Evolutionary conservation across 2,113 vertebrate species (phyloP), one percentile per base, ranked within the genome.

Genomic region (Prionailurus viverrinus): DNA sequence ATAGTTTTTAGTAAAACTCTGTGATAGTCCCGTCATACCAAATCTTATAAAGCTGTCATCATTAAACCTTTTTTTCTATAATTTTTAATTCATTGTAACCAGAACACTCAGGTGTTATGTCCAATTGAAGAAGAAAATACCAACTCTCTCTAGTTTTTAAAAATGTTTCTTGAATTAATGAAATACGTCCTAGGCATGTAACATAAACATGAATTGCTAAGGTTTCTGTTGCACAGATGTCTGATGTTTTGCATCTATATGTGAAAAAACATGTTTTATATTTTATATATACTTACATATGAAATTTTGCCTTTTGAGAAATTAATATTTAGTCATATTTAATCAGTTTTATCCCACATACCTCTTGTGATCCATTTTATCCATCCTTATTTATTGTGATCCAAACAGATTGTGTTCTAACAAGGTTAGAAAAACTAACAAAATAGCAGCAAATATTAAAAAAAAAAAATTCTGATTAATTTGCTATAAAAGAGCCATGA

Each of bases 41-140:
- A 98, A 97, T 96, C 61, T 98, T 98, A 97, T 97, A 97, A 99
- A 98, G 95, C 97, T 97, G 51, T 85, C 95, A 95, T 98, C 98
- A 97, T 88, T 98, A 98, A 98, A 97, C 88, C 81, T 98, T 98
- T 98, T 91, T 82, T 98, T 98, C 71, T 89, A 12, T 98, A 51
- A 76, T 33, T 97, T 98, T 97, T 86, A 86, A 66, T 98, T 98
- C 96, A 92, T 86, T 96, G 63, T 95, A 98, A 98, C 45, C 73
- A 89, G 65, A 12, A 66, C 58, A 91, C 78, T 97, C 39, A 36
- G 89, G 45, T 68, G 16, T 98, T 95, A 91, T 96, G 89, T 90
- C 39, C 63, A 93, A 33, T 53, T 97, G 68, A n/a, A 36, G 45
- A 96, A 91, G 91, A 90, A 97, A 93, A 65, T 19, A 76, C 69